phyloP scores from a whole-genome alignment of 2,888 invertebrate species.

The Drepanosiphum platanoidis region DNA sequence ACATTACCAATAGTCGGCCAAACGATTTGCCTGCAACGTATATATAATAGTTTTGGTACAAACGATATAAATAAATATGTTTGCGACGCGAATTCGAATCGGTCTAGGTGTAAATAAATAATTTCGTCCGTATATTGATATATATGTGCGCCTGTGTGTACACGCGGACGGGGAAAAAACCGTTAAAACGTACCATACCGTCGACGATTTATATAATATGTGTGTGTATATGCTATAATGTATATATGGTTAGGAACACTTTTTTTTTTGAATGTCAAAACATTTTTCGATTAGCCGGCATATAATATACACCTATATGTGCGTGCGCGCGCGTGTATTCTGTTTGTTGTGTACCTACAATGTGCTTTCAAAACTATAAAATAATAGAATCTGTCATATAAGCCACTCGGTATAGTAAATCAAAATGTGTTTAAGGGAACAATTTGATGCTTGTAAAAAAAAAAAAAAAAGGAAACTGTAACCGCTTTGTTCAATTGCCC shows the following conservation, averaged over 20 bases:
- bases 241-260: conserved; percentile 5
- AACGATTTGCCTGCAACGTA: neutral
- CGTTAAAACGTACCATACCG: too few relatives aligned
- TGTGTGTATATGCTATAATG: neutral
- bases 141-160: neutral
- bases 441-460: conserved; percentile 50
- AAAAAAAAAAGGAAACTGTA: conserved; percentile 44
- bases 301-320: neutral
- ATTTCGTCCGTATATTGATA: neutral
- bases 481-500: conserved; percentile 59
- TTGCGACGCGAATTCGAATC: neutral
- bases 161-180: neutral
- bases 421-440: conserved; percentile 58
- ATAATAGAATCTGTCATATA: conserved; percentile 51
- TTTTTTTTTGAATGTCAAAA: conserved; percentile 43
- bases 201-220: neutral
- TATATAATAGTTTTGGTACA: too few relatives aligned
- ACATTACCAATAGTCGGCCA: neutral
- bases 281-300: conserved; percentile 36
- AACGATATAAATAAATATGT: neutral
- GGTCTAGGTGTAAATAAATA: neutral
- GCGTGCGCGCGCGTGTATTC: neutral
- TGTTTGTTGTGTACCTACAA: conserved; percentile 35
- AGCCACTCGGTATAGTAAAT: conserved; percentile 55
- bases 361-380: conserved; percentile 23